Evolutionary conservation across 2,113 vertebrate species (phyloP), one percentile per base, ranked within the genome.

Genomic region (Oncorhynchus nerka): DNA sequence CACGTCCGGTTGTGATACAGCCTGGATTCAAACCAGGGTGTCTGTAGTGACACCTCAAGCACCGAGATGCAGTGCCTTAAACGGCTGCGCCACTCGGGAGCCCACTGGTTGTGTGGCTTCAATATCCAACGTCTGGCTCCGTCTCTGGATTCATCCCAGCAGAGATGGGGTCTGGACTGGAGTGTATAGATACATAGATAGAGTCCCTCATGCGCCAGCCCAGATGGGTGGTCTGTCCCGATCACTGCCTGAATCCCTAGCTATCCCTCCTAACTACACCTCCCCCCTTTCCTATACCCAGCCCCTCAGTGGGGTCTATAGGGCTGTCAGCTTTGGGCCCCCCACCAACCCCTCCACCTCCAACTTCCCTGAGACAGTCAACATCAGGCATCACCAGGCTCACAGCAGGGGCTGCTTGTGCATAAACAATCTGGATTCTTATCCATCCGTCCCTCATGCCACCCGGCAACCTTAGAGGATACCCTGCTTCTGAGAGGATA

Each of bases 161-260:
- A 61, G 59, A 61, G 6, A 5, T 9, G 19, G 59, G n/a, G 19
- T 20, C n/a, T 22, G 5, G 19, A n/a, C n/a, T 62, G 59, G 55
- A 57, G 16, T 57, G 55, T 57, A 19, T 20, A 57, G 55, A 57
- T 45, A 45, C 39, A 45, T 45, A 45, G 39, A 45, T 45, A 45
- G 9, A 45, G 28, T 15, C 32, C 20, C 4, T 13, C 11, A 51
- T 15, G 4, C 71, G 90, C 83, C 89, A 90, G 68, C 79, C 86
- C 70, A 79, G 70, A 85, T 93, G 91, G 91, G 92, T 93, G 92
- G 92, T 92, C 91, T 77, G 71, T 51, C 76, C 77, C 69, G 49
- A 81, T 86, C 87, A 78, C 73, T 11, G 66, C 73, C 72, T n/a
- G 70, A 76, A 71, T 71, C 78, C 73, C 32, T 64, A 19, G 5